Conservation (phyloP, 2,113 vertebrate genomes). For the Pleuronectes platessa region DNA sequence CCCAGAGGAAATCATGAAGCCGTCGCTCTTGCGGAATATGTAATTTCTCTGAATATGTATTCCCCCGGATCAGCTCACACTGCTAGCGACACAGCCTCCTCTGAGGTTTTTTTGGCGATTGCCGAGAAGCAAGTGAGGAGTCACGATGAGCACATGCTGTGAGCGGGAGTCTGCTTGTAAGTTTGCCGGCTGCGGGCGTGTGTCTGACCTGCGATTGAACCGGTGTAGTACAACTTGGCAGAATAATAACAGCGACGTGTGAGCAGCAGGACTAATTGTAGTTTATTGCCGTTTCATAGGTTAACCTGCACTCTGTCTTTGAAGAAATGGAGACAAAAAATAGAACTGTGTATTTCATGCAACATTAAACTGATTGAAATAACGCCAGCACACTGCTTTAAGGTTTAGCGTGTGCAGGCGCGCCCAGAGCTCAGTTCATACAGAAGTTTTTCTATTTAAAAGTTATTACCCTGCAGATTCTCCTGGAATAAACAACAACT, state of each 20-base stretch:
- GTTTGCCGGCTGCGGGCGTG: constrained; percentile 41
- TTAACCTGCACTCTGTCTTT: constrained; percentile 14
- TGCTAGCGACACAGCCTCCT: constrained; percentile 29
- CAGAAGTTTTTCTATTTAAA: not conserved
- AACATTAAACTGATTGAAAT: constrained; percentile 18
- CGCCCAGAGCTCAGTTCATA: not conserved
- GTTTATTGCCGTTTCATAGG: not conserved
- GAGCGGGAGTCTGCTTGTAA: constrained; percentile 16
- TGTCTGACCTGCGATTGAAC: constrained; percentile 61
- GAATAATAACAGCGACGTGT: not conserved
- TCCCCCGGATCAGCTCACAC: constrained; percentile 48
- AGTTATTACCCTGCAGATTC: not conserved
- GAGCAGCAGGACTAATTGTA: constrained; percentile 14
- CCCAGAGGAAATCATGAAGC: constrained; percentile 68
- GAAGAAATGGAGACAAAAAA: not conserved
- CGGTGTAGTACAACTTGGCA: not conserved
- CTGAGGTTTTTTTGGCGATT: constrained; percentile 13
- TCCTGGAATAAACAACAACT: not conserved
- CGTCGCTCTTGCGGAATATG: constrained; percentile 54
- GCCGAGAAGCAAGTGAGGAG: constrained; percentile 7
- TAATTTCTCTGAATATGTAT: constrained; percentile 59
- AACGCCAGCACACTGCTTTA: not conserved
- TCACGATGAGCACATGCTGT: constrained; percentile 34
- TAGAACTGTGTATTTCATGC: not conserved
- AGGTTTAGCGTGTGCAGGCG: not conserved